These are phyloP conservation scores for Mercenaria mercenaria DNA, from an alignment of 1,140 invertebrate species.

Conservation along the genomic window DNA sequence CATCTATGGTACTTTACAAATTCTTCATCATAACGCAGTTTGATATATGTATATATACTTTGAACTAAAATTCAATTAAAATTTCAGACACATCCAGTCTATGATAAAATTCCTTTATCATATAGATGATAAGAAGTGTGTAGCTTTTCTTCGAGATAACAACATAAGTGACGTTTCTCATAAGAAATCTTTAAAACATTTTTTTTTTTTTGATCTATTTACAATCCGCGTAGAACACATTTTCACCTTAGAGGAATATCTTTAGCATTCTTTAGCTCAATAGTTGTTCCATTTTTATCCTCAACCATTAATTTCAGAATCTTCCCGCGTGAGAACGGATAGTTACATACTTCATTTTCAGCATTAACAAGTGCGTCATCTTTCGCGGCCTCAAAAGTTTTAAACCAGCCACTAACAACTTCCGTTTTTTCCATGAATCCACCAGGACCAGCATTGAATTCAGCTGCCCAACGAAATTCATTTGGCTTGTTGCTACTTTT, in stretches of 20 bases:
- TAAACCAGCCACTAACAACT: constrained; percentile 57
- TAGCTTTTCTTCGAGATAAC: no score
- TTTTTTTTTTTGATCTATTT: no score
- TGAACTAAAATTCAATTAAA: no score
- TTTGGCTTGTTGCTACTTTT: background rate
- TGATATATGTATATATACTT: no score
- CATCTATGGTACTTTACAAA: no score
- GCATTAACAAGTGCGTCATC: constrained; percentile 26
- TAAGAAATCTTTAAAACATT: no score
- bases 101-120: no score
- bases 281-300: constrained; percentile 7
- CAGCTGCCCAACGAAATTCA: constrained; percentile 41
- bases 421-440: constrained; percentile 49
- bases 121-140: no score
- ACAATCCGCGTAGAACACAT: no score
- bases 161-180: no score
- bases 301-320: constrained; percentile 57
- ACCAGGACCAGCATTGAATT: constrained; percentile 58
- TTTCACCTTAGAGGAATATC: constrained; percentile 3
- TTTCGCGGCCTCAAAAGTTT: constrained; percentile 25
- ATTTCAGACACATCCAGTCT: no score
- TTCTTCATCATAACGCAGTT: no score
- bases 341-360: constrained; percentile 18
- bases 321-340: constrained; percentile 52
- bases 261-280: constrained; percentile 11